Evolutionary conservation across 1,140 invertebrate genomes (phyloP), one percentile per base, ranked within the genome.

Genomic region (Lepidurus arcticus): DNA sequence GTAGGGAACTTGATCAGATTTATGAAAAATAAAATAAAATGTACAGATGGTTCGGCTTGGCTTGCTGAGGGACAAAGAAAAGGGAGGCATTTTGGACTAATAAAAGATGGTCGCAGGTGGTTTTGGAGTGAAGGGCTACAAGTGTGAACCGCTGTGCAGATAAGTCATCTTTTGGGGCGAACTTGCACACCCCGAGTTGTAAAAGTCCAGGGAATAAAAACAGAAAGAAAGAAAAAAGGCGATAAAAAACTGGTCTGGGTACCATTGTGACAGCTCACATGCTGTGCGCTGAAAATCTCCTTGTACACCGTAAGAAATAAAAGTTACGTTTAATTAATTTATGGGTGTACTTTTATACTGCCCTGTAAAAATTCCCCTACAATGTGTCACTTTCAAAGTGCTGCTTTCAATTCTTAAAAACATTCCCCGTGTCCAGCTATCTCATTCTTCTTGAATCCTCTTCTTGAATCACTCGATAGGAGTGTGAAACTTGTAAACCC

Each of bases 151-250:
- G 21, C 53, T 65, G 53, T 65, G 53, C 53, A 65, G 53, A 65
- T 65, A 65, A 65, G 53, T 65, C 53, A 65, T 65, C 53, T 65
- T 65, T 65, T 65, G 53, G 45, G 53, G 53, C 53, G n/a, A 65
- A 65, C 21, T 65, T 65, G 21, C 53, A 65, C 53, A 65, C 53
- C 53, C 53, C 21, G 53, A 65, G 53, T 65, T 65, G 21, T 65
- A 65, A 47, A 65, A 65, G 34, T 21, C 16, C 53, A 21, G 6
- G 53, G 53, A 65, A 21, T 21, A n/a, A n/a, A 65, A 11, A 21
- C 9, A 21, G 21, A 65, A 65, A 65, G 53, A 65, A 65, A 65
- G 53, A 21, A 21, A n/a, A 65, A 21, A 65, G 21, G 8, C 53
- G 21, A 65, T 34, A 65, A 47, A 65, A 65, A 13, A 21, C 53